Evolutionary conservation across 2,888 invertebrate genomes (phyloP).

Genomic region (Leptopilina myrica): DNA sequence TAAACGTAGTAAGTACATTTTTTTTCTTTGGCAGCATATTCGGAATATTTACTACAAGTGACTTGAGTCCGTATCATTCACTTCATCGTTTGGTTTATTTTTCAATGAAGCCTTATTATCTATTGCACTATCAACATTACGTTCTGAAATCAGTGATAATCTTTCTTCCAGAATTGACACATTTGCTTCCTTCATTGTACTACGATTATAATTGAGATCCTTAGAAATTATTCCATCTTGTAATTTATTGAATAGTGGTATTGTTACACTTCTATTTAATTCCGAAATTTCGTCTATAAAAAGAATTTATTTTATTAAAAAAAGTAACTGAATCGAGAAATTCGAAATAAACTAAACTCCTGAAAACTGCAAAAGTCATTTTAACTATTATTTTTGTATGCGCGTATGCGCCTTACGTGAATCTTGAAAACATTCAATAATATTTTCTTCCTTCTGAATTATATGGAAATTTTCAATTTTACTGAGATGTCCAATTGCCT

Average conservation of each 20-base stretch:
- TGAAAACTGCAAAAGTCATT: too few species aligned
- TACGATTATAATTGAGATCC: background rate
- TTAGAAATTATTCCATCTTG: slow-evolving; percentile 38
- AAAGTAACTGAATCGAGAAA: background rate
- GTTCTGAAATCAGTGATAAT: slow-evolving; percentile 20
- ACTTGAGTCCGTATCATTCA: background rate
- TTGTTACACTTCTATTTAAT: slow-evolving; percentile 53
- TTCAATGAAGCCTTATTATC: background rate
- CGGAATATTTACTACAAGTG: background rate
- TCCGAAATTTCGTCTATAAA: slow-evolving; percentile 45
- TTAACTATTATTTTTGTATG: too few species aligned
- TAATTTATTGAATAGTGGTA: slow-evolving; percentile 51
- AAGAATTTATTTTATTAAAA: background rate
- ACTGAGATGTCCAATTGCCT: slow-evolving; percentile 63
- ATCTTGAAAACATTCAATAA: slow-evolving; percentile 56
- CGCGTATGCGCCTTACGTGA: slow-evolving; percentile 40
- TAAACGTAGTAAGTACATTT: background rate
- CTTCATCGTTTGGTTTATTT: background rate
- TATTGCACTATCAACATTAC: background rate
- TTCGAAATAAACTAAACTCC: too few species aligned
- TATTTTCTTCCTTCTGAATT: slow-evolving; percentile 61
- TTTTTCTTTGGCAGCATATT: background rate
- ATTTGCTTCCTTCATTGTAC: slow-evolving; percentile 2
- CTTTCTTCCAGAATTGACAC: slow-evolving; percentile 13
- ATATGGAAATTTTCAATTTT: slow-evolving; percentile 58